A percentile compares a stretch with the other conserved stretches of the same genome.
Evolutionary conservation across 2,797 vertebrate genomes (phyloP).

Genomic region (Catharus ustulatus): DNA sequence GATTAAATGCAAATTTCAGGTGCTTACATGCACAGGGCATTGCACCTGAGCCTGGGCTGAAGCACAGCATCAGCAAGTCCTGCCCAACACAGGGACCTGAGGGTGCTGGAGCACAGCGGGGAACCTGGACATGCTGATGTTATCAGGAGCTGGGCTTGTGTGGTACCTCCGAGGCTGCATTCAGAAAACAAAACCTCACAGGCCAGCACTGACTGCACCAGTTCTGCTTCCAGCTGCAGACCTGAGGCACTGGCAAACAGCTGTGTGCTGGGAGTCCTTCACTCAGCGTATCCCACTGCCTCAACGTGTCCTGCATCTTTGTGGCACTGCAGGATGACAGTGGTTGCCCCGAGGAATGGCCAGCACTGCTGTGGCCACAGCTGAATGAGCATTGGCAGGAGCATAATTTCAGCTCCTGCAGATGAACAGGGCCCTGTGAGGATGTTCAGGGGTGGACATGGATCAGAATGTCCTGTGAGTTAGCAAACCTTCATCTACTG

Average conservation of each 20-base stretch:
- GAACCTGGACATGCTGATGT: accelerated
- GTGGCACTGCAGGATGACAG: background rate
- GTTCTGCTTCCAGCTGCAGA: background rate
- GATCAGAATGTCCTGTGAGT: background rate
- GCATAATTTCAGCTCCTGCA: background rate
- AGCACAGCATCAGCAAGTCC: slow-evolving; percentile 38
- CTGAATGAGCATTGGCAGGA: background rate
- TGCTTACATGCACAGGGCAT: background rate
- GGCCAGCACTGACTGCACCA: background rate
- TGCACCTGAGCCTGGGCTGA: slow-evolving; percentile 46
- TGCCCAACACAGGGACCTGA: background rate
- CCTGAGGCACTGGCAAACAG: background rate
- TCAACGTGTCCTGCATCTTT: accelerated
- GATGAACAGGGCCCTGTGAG: accelerated
- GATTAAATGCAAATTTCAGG: slow-evolving; percentile 62
- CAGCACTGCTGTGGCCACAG: background rate
- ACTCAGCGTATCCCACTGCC: background rate
- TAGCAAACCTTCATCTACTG: background rate
- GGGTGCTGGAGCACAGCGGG: background rate
- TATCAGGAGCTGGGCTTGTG: background rate
- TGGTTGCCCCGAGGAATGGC: background rate
- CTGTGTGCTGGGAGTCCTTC: background rate
- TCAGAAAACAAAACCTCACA: accelerated
- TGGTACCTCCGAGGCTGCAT: background rate
- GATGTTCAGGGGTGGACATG: background rate